These are phyloP conservation scores for Pluvialis apricaria DNA, from an alignment of 2,113 vertebrate species.

Conservation along the genomic window DNA sequence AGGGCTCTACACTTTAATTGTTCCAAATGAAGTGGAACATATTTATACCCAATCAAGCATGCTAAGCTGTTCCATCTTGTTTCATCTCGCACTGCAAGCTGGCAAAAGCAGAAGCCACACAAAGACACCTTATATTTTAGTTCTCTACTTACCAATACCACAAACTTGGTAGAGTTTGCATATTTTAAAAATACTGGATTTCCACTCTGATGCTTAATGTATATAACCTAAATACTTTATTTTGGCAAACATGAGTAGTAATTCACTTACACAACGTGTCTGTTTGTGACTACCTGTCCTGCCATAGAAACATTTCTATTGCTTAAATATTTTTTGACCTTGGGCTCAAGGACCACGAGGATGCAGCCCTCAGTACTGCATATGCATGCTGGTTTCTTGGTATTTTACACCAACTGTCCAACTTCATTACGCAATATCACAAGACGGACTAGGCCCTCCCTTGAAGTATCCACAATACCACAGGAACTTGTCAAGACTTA, in stretches of 20 bases:
- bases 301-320: not conserved
- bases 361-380: not conserved
- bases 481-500: not conserved
- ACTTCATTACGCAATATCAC: fast-evolving
- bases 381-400: fast-evolving
- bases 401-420: not conserved
- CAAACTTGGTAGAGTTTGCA: not conserved
- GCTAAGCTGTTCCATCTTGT: constrained; percentile 51
- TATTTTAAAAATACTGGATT: not conserved
- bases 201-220: not conserved
- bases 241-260: not conserved
- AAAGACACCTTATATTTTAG: not conserved
- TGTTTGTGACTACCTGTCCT: not conserved
- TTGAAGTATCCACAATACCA: not conserved
- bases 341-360: not conserved
- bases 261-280: fast-evolving
- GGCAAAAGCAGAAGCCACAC: not conserved
- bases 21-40: constrained; percentile 68
- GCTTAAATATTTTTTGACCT: not conserved
- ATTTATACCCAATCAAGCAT: not conserved
- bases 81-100: not conserved
- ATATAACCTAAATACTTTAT: not conserved
- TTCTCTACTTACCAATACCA: not conserved
- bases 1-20: not conserved
- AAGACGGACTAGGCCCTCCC: not conserved